Evolutionary conservation across 2,113 vertebrate species (phyloP).

Genomic region (Merops nubicus): DNA sequence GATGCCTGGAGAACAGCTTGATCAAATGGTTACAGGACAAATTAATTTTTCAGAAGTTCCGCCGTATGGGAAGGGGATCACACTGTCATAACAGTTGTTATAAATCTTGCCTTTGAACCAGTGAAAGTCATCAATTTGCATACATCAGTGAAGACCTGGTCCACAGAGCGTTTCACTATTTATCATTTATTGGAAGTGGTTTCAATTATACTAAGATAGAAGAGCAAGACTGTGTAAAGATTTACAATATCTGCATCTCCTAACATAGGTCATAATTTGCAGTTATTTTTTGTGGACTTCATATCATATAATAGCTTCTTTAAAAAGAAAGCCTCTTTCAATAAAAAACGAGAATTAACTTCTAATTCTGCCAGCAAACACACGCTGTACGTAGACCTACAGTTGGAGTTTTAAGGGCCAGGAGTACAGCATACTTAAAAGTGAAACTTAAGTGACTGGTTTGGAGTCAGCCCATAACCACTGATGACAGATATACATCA

Average conservation of each 20-base stretch:
- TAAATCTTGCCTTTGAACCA: constrained; percentile 33
- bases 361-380: not conserved
- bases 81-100: constrained; percentile 2
- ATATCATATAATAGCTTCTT: not conserved
- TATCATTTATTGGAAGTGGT: constrained; percentile 17
- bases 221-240: not conserved
- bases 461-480: not conserved
- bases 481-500: not conserved
- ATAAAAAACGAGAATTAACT: not conserved
- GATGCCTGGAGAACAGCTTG: constrained; percentile 30
- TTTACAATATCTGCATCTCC: not conserved
- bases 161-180: not conserved
- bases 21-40: constrained; percentile 44
- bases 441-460: not conserved
- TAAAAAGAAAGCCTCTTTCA: not conserved
- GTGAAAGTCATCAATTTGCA: constrained; percentile 16
- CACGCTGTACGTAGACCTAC: not conserved
- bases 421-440: not conserved
- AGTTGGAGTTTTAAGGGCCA: not conserved
- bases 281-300: not conserved
- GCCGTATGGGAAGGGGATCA: not conserved
- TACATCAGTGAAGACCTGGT: not conserved
- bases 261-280: not conserved
- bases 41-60: constrained; percentile 42
- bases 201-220: not conserved